Conservation (phyloP, 2,888 invertebrate species). For the Euspilapteryx auroguttella region DNA sequence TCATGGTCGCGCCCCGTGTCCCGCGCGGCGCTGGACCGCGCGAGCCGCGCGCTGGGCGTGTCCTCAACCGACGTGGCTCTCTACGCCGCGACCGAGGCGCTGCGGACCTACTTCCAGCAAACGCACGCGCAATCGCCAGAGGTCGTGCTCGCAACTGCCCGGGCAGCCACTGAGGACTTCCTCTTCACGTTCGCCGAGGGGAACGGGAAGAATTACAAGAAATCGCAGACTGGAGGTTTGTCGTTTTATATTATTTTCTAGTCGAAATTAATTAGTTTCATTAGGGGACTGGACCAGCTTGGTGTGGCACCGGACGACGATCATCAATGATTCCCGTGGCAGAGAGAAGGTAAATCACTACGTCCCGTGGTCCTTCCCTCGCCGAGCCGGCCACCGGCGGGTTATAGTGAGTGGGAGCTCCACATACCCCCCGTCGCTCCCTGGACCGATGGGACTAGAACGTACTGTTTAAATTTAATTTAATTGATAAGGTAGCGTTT, state of each 20-base stretch:
- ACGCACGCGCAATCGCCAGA: slow-evolving; percentile 55
- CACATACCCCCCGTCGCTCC: too few relatives aligned
- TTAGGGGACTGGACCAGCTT: too few relatives aligned
- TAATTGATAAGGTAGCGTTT: too few relatives aligned
- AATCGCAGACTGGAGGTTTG: slow-evolving; percentile 55
- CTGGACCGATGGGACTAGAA: too few relatives aligned
- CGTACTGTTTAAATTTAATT: too few relatives aligned
- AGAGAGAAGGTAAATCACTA: too few relatives aligned
- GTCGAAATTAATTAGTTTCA: too few relatives aligned
- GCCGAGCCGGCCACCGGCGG: too few relatives aligned
- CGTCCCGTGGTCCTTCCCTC: too few relatives aligned
- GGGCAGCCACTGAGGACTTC: slow-evolving; percentile 61
- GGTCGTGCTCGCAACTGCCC: slow-evolving; percentile 64
- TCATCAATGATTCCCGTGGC: too few relatives aligned
- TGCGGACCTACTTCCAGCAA: slow-evolving; percentile 66
- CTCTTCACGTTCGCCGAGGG: slow-evolving; percentile 52
- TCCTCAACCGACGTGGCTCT: slow-evolving; percentile 67
- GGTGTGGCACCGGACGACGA: too few relatives aligned
- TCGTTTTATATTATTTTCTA: slow-evolving; percentile 9
- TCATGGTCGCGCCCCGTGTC: slow-evolving; percentile 71
- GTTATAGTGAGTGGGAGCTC: too few relatives aligned
- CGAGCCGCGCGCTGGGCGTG: slow-evolving; percentile 62
- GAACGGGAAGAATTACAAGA: slow-evolving; percentile 44
- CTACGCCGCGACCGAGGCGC: slow-evolving; percentile 63
- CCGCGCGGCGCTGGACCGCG: slow-evolving; percentile 55